A percentile compares a stretch with the other conserved stretches of the same genome.
Conservation (phyloP, 2,888 invertebrate genomes). For the Sacculina carcini region DNA sequence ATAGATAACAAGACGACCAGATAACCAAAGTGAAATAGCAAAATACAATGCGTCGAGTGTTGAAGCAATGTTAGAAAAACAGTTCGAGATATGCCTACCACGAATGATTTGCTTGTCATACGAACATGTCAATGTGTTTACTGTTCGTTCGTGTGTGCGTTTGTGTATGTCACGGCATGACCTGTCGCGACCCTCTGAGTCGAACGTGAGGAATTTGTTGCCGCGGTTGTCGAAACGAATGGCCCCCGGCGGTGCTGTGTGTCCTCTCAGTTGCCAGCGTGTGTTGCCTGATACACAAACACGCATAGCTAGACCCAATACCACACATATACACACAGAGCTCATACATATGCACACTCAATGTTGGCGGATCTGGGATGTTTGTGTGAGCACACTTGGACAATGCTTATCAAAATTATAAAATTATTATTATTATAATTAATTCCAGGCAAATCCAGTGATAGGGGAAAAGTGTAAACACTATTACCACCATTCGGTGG, state of each 20-base stretch:
- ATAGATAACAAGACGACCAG: not conserved
- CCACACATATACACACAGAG: not conserved
- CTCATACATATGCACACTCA: too few species aligned
- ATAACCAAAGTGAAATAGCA: not conserved
- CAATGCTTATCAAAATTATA: too few species aligned
- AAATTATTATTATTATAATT: too few species aligned
- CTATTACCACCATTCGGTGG: too few species aligned
- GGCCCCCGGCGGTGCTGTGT: conserved; percentile 45
- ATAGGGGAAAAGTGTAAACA: too few species aligned
- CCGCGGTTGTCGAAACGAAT: conserved; percentile 46
- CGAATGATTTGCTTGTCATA: not conserved
- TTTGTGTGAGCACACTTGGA: too few species aligned
- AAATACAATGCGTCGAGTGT: not conserved
- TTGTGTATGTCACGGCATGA: conserved; percentile 58
- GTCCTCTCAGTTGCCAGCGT: conserved; percentile 44
- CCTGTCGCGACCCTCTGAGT: conserved; percentile 39
- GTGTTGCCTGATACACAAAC: conserved; percentile 33
- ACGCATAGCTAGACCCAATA: not conserved
- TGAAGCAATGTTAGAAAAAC: not conserved
- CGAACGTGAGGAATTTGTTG: conserved; percentile 42
- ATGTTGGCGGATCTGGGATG: too few species aligned
- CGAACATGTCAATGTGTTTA: too few species aligned
- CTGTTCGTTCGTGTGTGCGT: conserved; percentile 37
- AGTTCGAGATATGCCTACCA: not conserved
- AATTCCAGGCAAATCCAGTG: too few species aligned